phyloP scores from a whole-genome alignment of 2,888 invertebrate species.

The Nomada fabriciana region DNA sequence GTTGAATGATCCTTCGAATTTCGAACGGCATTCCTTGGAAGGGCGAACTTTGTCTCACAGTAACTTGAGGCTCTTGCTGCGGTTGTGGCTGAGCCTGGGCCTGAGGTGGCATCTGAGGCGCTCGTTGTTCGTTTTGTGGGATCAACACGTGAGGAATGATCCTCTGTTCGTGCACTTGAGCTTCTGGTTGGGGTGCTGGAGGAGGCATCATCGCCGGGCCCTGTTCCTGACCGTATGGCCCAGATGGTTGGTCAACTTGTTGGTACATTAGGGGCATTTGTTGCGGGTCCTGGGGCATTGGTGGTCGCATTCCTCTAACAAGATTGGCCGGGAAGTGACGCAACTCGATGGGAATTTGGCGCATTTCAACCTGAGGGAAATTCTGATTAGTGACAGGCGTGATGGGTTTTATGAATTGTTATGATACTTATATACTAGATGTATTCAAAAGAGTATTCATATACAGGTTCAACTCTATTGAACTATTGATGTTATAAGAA shows the following conservation, averaged over 20 bases:
- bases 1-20: constrained; percentile 79
- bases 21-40: constrained; percentile 83
- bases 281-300: constrained; percentile 83
- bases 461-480: too few relatives aligned
- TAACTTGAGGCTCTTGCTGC: constrained; percentile 59
- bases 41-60: constrained; percentile 78
- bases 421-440: too few relatives aligned
- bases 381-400: too few relatives aligned
- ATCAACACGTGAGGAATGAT: constrained; percentile 75
- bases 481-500: too few relatives aligned
- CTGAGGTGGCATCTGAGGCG: constrained; percentile 55
- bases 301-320: constrained; percentile 86
- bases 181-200: constrained; percentile 62
- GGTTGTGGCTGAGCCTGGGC: constrained; percentile 47
- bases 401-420: too few relatives aligned
- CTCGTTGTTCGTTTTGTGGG: constrained; percentile 74
- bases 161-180: constrained; percentile 75
- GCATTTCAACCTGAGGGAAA: constrained; percentile 77
- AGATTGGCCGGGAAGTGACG: constrained; percentile 86
- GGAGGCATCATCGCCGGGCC: constrained; percentile 79
- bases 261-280: constrained; percentile 79
- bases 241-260: constrained; percentile 80
- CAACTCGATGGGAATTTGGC: constrained; percentile 85
- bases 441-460: too few relatives aligned
- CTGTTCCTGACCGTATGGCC: constrained; percentile 73